These are phyloP conservation scores for Idaea straminata DNA, from an alignment of 2,888 invertebrate species.

Conservation along the genomic window DNA sequence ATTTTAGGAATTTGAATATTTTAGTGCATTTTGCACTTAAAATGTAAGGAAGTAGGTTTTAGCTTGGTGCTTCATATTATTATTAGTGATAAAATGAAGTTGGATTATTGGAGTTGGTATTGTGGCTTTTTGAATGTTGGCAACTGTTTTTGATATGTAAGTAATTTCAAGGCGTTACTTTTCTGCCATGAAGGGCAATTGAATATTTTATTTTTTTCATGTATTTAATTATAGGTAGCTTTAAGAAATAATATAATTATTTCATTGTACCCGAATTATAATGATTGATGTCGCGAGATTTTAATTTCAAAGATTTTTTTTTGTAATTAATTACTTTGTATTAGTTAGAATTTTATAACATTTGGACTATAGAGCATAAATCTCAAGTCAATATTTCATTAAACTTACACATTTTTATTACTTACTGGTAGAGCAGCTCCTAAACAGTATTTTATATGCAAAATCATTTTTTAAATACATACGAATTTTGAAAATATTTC, in stretches of 20 bases:
- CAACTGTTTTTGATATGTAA: background rate
- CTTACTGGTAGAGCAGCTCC: too few species aligned
- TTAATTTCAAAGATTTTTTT: background rate
- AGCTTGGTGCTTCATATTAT: conserved; percentile 49
- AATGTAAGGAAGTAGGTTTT: conserved; percentile 35
- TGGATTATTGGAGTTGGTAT: background rate
- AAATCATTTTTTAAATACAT: too few species aligned
- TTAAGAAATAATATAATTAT: background rate
- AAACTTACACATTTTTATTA: too few species aligned
- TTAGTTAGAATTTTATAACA: too few species aligned
- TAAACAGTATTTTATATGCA: too few species aligned
- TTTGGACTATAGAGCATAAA: background rate
- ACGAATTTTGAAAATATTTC: too few species aligned
- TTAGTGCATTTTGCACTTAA: conserved; percentile 20
- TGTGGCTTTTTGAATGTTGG: background rate
- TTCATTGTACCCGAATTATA: background rate
- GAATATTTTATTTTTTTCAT: background rate
- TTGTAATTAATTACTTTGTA: too few species aligned
- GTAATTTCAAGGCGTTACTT: background rate
- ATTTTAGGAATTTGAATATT: conserved; percentile 6
- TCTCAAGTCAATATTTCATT: background rate
- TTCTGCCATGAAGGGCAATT: background rate
- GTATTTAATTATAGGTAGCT: background rate
- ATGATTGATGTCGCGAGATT: background rate
- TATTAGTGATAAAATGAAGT: conserved; percentile 14